phyloP scores from a whole-genome alignment of 2,888 invertebrate species.

The Trachelus tabidus region DNA sequence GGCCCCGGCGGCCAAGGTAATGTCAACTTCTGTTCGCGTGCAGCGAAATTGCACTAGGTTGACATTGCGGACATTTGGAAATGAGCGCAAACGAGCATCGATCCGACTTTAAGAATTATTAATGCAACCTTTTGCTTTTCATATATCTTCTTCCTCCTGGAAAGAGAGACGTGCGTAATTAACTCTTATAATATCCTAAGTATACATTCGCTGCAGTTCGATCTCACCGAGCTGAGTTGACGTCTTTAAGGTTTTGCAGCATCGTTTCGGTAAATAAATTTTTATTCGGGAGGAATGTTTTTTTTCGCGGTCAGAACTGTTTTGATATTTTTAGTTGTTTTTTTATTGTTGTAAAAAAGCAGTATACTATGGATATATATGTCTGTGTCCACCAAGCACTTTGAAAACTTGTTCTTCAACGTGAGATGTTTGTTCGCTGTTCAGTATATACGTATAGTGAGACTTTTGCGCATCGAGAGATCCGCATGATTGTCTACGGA shows the following conservation, averaged over 20 bases:
- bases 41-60: not conserved
- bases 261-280: too few relatives aligned
- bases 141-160: too few relatives aligned
- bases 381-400: not conserved
- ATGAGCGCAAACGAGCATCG: conserved; percentile 5
- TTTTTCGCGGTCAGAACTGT: too few relatives aligned
- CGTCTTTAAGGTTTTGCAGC: too few relatives aligned
- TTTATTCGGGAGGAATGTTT: too few relatives aligned
- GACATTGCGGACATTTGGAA: conserved; percentile 7
- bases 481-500: not conserved
- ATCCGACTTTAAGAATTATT: conserved; percentile 9
- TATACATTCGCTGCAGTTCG: too few relatives aligned
- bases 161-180: too few relatives aligned
- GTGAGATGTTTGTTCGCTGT: not conserved
- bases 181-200: too few relatives aligned
- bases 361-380: not conserved
- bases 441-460: not conserved
- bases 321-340: not conserved
- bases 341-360: not conserved
- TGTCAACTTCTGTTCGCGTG: not conserved
- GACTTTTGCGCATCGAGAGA: not conserved
- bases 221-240: too few relatives aligned
- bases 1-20: conserved; percentile 1
- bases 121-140: too few relatives aligned
- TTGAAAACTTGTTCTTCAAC: not conserved